These are phyloP conservation scores for Tethya wilhelma DNA, from an alignment of 37 sponge, comb jelly and placozoan species.

Conservation along the genomic window DNA sequence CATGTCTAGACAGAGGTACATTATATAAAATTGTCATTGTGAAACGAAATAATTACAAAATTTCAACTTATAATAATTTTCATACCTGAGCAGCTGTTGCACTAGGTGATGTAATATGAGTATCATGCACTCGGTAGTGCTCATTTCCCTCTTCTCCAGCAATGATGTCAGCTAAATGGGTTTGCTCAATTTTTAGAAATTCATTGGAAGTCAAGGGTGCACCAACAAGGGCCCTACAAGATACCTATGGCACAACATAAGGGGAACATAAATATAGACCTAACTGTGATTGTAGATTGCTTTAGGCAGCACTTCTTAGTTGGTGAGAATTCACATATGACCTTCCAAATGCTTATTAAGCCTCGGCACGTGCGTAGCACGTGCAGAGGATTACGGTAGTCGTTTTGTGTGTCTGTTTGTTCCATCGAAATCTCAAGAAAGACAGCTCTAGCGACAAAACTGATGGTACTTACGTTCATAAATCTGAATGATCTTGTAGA, in stretches of 20 bases:
- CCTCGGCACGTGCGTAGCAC: too few relatives aligned
- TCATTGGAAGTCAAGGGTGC: constrained; percentile 58
- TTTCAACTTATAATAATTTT: background rate
- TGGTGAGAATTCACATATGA: too few relatives aligned
- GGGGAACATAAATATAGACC: background rate
- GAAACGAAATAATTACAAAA: background rate
- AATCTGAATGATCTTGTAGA: too few relatives aligned
- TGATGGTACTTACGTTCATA: too few relatives aligned
- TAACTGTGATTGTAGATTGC: too few relatives aligned
- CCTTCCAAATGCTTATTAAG: too few relatives aligned
- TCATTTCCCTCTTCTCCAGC: constrained; percentile 70
- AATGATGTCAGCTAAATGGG: constrained; percentile 75
- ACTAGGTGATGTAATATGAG: background rate
- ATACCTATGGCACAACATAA: background rate
- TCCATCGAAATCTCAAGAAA: too few relatives aligned
- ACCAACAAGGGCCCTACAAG: constrained; percentile 65
- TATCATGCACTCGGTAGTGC: constrained; percentile 11
- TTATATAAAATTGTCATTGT: background rate
- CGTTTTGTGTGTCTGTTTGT: too few relatives aligned
- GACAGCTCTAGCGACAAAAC: too few relatives aligned
- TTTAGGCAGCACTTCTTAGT: too few relatives aligned
- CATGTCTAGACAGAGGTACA: too few relatives aligned
- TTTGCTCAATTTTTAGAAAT: constrained; percentile 80
- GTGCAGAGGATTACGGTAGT: too few relatives aligned
- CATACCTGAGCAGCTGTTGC: background rate